These are phyloP conservation scores for Oscheius sp. DNA, from an alignment of 2,888 invertebrate species.

Conservation along the genomic window DNA sequence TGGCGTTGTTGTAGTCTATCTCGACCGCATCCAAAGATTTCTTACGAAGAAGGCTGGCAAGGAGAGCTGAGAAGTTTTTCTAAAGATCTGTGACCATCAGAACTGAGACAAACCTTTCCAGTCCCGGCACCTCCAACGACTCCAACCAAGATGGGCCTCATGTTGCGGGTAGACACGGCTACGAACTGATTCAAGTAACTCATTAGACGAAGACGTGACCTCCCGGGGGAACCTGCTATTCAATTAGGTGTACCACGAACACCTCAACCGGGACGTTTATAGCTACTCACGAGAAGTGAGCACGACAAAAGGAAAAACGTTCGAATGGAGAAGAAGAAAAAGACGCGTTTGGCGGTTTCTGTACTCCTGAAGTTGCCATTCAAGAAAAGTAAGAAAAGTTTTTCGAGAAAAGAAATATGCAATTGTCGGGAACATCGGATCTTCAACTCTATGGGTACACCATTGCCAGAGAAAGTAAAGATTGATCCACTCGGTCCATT, in stretches of 20 bases:
- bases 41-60: slow-evolving; percentile 5
- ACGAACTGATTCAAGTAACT: slow-evolving; percentile 29
- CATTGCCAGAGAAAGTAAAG: too few species aligned
- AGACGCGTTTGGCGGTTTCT: background rate
- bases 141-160: slow-evolving; percentile 25
- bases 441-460: too few species aligned
- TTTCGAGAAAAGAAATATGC: too few species aligned
- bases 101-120: slow-evolving; percentile 5
- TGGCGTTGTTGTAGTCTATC: background rate
- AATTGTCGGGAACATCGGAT: too few species aligned
- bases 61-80: slow-evolving; percentile 8
- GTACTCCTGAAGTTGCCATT: background rate
- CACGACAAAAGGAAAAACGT: slow-evolving; percentile 3
- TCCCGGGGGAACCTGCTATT: slow-evolving; percentile 21
- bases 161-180: background rate
- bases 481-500: too few species aligned
- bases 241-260: slow-evolving; percentile 29
- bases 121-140: slow-evolving; percentile 27
- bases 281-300: background rate
- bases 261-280: slow-evolving; percentile 25
- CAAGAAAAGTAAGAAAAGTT: background rate
- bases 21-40: slow-evolving; percentile 3
- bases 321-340: background rate
- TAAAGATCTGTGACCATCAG: background rate
- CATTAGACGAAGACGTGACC: slow-evolving; percentile 16